Base-by-base conservation (phyloP, 2,113 vertebrate genomes). In the Dunckerocampus dactyliophorus region DNA sequence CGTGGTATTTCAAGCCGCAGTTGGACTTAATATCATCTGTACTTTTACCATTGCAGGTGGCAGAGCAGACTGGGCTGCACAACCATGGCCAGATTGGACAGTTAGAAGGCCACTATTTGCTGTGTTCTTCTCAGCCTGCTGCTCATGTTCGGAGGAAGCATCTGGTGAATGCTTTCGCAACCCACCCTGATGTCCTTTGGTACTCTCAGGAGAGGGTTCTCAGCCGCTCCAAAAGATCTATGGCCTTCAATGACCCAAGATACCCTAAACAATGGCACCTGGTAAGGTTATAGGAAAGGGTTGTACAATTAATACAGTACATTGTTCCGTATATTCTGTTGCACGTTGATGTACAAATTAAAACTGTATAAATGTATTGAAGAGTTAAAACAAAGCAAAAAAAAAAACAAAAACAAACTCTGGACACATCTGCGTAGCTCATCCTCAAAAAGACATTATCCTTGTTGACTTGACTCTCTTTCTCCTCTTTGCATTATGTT, bases 191-290 rank as follows among this genome's bases (percentile, higher is more conserved):
- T 1, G 94, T 99, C 68, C 74, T 89, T 58, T 99, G 97, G 97
- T 92, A 94, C 78, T 94, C 94, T 0, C 89, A 94, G 51, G 95
- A 99, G 78, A 89, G 79, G 55, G 78, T 94, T 8, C 92, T 99
- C 47, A 93, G 92, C 34, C 90, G 97, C 39, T 91, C 94, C 34
- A 99, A 98, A 80, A 92, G 96, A 75, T 85, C 91, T 7, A 37
- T 98, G 89, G 88, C 87, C 76, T 99, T 99, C 87, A 98, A 98
- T 1, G 97, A 99, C 61, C 95, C 96, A 69, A 92, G 91, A 65
- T 99, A 93, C 73, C 94, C 94, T 0, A 90, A 91, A 67, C 97
- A 99, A 81, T 99, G 97, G 97, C 97, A 99, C 15, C 87, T 99
- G 93, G 97, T 98, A 79, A 95, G 96, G 22, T 20, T 55, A 1